Evolutionary conservation across 2,888 invertebrate species (phyloP), one percentile per base, ranked within the genome.

Genomic region (Leptinotarsa peninsularis): DNA sequence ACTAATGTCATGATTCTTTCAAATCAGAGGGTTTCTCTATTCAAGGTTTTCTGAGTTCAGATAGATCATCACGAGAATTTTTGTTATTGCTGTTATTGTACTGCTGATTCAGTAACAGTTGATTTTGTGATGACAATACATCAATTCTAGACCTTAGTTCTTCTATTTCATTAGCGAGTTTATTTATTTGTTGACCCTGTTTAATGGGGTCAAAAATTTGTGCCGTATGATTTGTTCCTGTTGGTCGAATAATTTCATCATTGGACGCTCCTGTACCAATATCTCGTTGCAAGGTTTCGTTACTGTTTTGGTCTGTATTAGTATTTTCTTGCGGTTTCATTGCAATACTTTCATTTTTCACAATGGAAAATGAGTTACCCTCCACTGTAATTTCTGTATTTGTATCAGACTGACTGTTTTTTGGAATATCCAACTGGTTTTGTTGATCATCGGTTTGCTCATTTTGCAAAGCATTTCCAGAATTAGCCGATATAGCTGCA

Each of bases 161-260:
- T 79, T 88, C 85, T 60, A 88, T 85, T 82, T 88, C 86, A 4
- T 87, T 85, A 1, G 86, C 87, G 49, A 88, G 78, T 76, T 86
- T 85, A 52, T 85, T 86, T 67, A 88, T 83, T 76, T 87, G 85
- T 60, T 84, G 82, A 56, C 86, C 85, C 76, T 87, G 87, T 72
- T 81, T 76, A 14, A 83, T 78, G 5, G 83, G 83, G 78, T 85
- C 83, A 63, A 80, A 77, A 63, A 69, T 50, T 68, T 73, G 23
- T 1, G 69, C 15, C 33, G 58, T 66, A 0, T 21, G 50, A 23
- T 67, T n/a, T 4, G 4, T 56, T 21, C 4, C 21, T 49, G 7
- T 67, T 18, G 66, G 66, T 49, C 60, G 50, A 72, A 63, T 76
- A 49, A 49, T 52, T 49, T 43, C 66, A 66, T 67, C 60, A 13